These are phyloP conservation scores for Pandemis cinnamomeana DNA, from an alignment of 2,888 invertebrate genomes.

Conservation along the genomic window DNA sequence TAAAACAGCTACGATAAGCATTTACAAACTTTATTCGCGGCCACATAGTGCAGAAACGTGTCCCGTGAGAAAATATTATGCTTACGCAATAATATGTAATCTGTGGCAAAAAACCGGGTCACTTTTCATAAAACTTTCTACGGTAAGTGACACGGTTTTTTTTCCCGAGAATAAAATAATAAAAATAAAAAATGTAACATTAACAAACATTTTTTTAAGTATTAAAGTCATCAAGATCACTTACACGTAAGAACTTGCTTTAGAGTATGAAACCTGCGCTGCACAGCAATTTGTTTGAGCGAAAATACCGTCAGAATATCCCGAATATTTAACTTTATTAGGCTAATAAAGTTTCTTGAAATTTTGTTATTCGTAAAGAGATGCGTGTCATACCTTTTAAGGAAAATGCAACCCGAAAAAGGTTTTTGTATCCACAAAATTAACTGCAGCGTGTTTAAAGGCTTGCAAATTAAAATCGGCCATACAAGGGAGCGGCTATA, in stretches of 20 bases:
- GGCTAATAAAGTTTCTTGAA: neutral
- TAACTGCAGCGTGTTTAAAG: slow-evolving; percentile 17
- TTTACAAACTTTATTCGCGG: neutral
- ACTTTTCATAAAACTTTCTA: too few relatives aligned
- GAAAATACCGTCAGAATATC: neutral
- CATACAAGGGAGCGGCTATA: slow-evolving; percentile 26
- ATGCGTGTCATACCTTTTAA: neutral
- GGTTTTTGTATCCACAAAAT: slow-evolving; percentile 9
- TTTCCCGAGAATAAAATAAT: too few relatives aligned
- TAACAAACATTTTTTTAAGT: too few relatives aligned
- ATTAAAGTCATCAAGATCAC: too few relatives aligned
- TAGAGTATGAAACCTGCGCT: neutral
- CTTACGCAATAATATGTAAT: too few relatives aligned
- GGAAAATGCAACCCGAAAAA: neutral
- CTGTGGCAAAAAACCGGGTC: too few relatives aligned
- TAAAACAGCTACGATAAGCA: neutral
- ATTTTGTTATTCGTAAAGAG: slow-evolving; percentile 8
- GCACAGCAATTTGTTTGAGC: neutral
- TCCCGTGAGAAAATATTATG: too few relatives aligned
- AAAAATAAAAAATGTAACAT: too few relatives aligned
- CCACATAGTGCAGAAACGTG: neutral
- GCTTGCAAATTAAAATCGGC: slow-evolving; percentile 31
- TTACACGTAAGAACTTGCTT: too few relatives aligned
- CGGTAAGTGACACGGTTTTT: too few relatives aligned
- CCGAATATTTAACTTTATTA: neutral